Evolutionary conservation across 2,113 vertebrate species (phyloP).

Genomic region (Boulengeromyrus knoepffleri): DNA sequence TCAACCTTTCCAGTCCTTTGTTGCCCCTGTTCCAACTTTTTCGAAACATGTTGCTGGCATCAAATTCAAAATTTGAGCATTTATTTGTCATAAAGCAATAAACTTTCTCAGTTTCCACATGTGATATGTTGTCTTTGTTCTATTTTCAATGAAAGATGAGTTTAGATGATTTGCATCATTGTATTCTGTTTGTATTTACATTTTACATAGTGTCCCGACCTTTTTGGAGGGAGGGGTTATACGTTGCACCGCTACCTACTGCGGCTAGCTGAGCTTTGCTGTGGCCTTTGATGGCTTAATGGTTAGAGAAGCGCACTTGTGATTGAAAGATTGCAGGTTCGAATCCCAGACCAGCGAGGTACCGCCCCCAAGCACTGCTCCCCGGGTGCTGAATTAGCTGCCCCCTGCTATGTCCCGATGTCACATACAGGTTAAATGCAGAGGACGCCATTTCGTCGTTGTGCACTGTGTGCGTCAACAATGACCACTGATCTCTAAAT

Average conservation of each 20-base stretch:
- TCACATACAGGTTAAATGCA: no score
- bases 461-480: no score
- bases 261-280: not conserved
- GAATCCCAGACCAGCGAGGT: no score
- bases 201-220: not conserved
- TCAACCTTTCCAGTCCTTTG: not conserved
- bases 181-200: not conserved
- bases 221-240: not conserved
- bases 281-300: no score
- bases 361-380: no score
- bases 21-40: not conserved
- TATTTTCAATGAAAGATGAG: not conserved
- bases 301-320: no score
- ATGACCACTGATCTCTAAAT: not conserved
- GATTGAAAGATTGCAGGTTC: no score
- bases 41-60: not conserved
- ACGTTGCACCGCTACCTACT: not conserved
- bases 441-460: no score
- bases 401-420: no score
- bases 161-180: not conserved
- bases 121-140: not conserved
- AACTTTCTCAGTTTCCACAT: no score
- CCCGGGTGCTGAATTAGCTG: no score
- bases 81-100: not conserved
- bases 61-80: not conserved